phyloP scores from a whole-genome alignment of 2,113 vertebrate genomes.

The Pygoscelis adeliae region DNA sequence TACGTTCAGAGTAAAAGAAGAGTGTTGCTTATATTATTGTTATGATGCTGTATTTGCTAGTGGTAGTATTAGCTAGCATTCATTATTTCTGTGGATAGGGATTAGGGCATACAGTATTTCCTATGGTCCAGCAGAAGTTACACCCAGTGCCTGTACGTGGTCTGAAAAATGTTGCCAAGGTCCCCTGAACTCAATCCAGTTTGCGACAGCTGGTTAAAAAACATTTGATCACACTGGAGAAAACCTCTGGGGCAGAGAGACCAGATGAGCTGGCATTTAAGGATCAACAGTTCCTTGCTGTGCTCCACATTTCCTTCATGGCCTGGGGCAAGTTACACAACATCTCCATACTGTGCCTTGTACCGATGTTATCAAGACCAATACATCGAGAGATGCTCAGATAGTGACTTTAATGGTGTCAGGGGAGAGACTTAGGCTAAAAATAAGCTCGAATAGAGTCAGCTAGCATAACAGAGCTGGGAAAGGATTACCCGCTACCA shows the following conservation, averaged over 20 bases:
- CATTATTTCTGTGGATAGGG: no score
- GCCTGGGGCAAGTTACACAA: background rate
- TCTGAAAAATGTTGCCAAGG: background rate
- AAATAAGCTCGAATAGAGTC: background rate
- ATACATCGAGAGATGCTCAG: background rate
- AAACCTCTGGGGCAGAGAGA: background rate
- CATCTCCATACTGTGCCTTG: background rate
- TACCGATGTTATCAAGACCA: constrained; percentile 35
- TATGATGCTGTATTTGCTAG: background rate
- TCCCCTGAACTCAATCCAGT: background rate
- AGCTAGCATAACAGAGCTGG: background rate
- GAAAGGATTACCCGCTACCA: background rate
- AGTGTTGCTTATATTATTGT: background rate
- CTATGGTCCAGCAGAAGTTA: background rate
- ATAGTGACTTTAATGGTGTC: background rate
- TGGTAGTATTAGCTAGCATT: background rate
- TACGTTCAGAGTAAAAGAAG: background rate
- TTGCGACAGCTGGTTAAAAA: background rate
- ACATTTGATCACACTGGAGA: background rate
- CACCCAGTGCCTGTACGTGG: background rate
- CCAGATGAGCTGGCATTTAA: fast-evolving
- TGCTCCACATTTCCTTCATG: background rate
- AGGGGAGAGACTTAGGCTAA: background rate
- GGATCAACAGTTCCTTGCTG: background rate
- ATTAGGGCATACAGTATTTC: background rate